A percentile compares a stretch with the other conserved stretches of the same genome.
These are phyloP conservation scores for Drosophila malerkotliana DNA, from an alignment of 1,140 invertebrate species.

Conservation along the genomic window DNA sequence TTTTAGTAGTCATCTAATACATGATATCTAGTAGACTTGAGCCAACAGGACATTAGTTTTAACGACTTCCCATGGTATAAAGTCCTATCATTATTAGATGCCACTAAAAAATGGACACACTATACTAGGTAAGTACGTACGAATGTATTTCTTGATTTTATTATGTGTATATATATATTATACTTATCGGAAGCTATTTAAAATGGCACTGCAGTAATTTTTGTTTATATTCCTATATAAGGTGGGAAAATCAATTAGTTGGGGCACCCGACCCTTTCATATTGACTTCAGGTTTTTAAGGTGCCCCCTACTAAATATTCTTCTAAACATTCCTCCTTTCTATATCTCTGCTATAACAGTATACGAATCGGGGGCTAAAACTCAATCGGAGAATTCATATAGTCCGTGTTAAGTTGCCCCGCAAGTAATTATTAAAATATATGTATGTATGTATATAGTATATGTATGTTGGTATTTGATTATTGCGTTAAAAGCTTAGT, in stretches of 20 bases:
- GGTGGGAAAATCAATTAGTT: slow-evolving; percentile 84
- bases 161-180: slow-evolving; percentile 51
- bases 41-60: background rate
- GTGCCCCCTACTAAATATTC: slow-evolving; percentile 44
- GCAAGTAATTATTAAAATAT: slow-evolving; percentile 72
- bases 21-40: background rate
- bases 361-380: slow-evolving; percentile 36
- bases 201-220: slow-evolving; percentile 84
- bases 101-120: slow-evolving; percentile 18
- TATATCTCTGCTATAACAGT: slow-evolving; percentile 36
- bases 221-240: slow-evolving; percentile 79
- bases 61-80: background rate
- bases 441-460: slow-evolving; percentile 50
- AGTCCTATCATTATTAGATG: background rate
- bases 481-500: slow-evolving; percentile 82
- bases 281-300: background rate
- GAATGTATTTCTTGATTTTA: slow-evolving; percentile 41
- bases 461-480: slow-evolving; percentile 67
- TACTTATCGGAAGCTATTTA: slow-evolving; percentile 83
- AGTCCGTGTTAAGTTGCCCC: slow-evolving; percentile 25
- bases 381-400: slow-evolving; percentile 25
- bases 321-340: slow-evolving; percentile 36
- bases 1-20: slow-evolving; percentile 1
- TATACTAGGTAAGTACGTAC: slow-evolving; percentile 67
- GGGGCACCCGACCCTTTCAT: slow-evolving; percentile 3